Conservation (phyloP, 2,113 vertebrate genomes). For the Murina feae region DNA sequence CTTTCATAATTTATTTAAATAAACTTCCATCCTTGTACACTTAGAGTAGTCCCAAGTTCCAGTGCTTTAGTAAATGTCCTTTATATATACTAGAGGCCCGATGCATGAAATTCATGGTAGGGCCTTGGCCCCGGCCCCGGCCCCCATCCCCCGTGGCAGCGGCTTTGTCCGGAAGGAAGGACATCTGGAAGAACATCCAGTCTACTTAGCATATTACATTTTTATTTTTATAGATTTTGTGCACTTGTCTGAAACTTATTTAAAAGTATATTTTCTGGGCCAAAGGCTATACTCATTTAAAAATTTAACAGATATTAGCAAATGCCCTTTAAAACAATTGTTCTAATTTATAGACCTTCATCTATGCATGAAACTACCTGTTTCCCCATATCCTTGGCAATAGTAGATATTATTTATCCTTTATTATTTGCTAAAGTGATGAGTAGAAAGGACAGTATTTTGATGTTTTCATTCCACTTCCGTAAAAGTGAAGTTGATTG, state of each 20-base stretch:
- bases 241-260: not conserved
- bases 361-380: not conserved
- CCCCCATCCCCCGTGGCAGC: too few species aligned
- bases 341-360: not conserved
- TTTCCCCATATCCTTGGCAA: not conserved
- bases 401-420: not conserved
- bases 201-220: too few species aligned
- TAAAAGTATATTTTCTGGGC: not conserved
- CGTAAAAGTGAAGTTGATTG: not conserved
- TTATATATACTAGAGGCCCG: not conserved
- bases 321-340: not conserved
- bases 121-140: too few species aligned
- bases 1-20: constrained; percentile 20
- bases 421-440: not conserved
- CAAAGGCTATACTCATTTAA: not conserved
- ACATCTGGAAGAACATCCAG: too few species aligned
- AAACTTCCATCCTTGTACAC: not conserved
- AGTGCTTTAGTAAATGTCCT: not conserved
- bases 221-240: not conserved
- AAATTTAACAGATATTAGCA: not conserved
- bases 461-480: not conserved
- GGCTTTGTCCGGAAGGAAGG: too few species aligned
- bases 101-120: too few species aligned
- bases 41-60: not conserved
- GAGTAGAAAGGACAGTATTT: not conserved